A percentile compares a stretch with the other conserved stretches of the same genome.
Conservation (phyloP, 2,888 invertebrate genomes). For the Chironomus riparius region DNA sequence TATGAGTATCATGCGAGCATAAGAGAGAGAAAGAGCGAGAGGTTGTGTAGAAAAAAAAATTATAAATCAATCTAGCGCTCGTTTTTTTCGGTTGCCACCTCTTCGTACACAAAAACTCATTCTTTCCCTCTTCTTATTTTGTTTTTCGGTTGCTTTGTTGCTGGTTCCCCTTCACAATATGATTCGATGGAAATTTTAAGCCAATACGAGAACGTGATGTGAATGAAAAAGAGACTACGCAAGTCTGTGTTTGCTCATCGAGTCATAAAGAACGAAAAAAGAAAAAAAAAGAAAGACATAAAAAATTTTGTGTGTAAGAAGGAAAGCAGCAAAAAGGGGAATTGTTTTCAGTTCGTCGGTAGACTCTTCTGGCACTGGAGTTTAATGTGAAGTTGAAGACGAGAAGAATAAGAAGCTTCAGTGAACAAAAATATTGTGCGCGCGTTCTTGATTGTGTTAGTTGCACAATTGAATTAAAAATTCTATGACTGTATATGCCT, state of each 20-base stretch:
- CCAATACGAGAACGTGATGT: conserved; percentile 5
- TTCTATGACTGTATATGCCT: background rate
- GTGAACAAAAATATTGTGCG: background rate
- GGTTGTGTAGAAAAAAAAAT: background rate
- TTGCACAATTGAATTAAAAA: background rate
- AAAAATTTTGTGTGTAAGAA: no score
- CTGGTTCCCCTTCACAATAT: background rate
- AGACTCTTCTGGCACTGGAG: conserved; percentile 13
- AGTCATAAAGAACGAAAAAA: background rate
- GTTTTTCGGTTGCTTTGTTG: background rate
- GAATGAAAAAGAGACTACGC: background rate
- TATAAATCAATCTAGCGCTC: conserved; percentile 4
- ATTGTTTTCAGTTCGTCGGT: conserved; percentile 15
- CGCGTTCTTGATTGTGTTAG: background rate
- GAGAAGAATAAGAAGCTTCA: background rate
- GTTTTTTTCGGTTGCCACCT: conserved; percentile 6
- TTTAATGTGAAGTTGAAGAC: background rate
- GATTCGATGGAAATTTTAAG: conserved; percentile 13
- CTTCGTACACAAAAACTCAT: background rate
- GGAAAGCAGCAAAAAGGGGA: background rate
- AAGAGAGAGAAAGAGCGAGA: background rate
- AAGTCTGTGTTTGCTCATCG: conserved; percentile 2
- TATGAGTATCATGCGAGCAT: background rate
- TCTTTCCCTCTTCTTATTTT: conserved; percentile 12
- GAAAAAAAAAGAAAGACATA: background rate